Evolutionary conservation across 1,140 invertebrate genomes (phyloP).

Genomic region (Ectropis grisescens): DNA sequence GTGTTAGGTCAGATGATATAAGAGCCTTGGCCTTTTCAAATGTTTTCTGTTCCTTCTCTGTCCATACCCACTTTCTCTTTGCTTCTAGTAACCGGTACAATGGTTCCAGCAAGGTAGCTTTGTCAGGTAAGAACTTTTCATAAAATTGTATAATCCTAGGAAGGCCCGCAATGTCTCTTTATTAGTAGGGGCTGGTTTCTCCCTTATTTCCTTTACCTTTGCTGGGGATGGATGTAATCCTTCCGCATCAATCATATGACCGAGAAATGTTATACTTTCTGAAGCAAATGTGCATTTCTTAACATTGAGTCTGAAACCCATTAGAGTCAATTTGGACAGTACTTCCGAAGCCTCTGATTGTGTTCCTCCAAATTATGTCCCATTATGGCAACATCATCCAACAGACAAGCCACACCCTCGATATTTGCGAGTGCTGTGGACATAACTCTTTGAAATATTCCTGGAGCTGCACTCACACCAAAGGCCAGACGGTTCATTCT

Average conservation of each 20-base stretch:
- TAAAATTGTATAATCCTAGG: constrained; percentile 20
- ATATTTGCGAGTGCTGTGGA: constrained; percentile 24
- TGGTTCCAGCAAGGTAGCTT: constrained; percentile 16
- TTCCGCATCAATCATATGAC: constrained; percentile 11
- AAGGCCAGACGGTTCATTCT: constrained; percentile 56
- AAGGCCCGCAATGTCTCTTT: constrained; percentile 16
- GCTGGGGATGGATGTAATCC: constrained; percentile 4
- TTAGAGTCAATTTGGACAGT: constrained; percentile 10
- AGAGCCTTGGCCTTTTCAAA: constrained; percentile 13
- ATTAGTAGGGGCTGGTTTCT: constrained; percentile 15
- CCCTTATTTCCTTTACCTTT: constrained; percentile 16
- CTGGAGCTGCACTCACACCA: constrained; percentile 51
- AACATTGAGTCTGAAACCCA: constrained; percentile 11
- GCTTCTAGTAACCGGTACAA: constrained; percentile 14
- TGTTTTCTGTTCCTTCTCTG: constrained; percentile 1
- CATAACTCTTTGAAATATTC: constrained; percentile 40
- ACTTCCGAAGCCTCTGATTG: constrained; percentile 9
- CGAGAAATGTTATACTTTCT: constrained; percentile 10
- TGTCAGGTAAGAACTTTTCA: constrained; percentile 15
- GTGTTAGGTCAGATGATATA: constrained; percentile 12
- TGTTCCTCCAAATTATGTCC: constrained; percentile 19
- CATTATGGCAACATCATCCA: constrained; percentile 30
- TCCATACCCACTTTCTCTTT: constrained; percentile 12
- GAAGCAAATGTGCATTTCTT: constrained; percentile 14
- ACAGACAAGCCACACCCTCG: constrained; percentile 21